Base-by-base conservation (phyloP, 2,113 vertebrate genomes). In the Emydura subglobosa region DNA sequence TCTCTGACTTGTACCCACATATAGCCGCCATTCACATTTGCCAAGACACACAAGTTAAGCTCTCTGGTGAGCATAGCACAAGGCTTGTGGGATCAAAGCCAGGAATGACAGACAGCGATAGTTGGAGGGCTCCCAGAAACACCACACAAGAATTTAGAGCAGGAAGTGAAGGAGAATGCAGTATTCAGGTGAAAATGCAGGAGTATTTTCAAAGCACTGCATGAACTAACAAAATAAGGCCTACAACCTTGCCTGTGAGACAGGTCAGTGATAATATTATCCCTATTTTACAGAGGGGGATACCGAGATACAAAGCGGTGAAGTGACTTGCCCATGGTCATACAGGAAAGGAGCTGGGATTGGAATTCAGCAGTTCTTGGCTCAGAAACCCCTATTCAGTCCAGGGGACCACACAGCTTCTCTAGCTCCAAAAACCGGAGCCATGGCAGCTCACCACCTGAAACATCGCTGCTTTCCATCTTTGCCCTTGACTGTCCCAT, bases 401-500 rank as follows among this genome's bases (percentile, higher is more conserved):
- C 53, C 76, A 29, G 25, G 61, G 57, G 14, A 82, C 85, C 25
- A 24, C 92, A 59, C 83, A 44, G 47, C 25, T 83, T 88, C 88
- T 87, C 47, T 25, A 90, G 61, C 34, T 90, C 19, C 1, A 5
- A 50, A 92, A 80, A 19, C 44, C 34, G 57, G 79, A 84, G 85
- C 72, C n/a, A 94, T 17, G 2, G 82, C 65, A 84, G 80, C 57
- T 93, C 88, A 57, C 39, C 72, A 91, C 82, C 19, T 88, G 39
- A 82, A 94, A 83, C 95, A 83, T 6, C 79, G 34, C 34, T 82
- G 29, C 29, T 87, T 95, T 95, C 79, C 88, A 82, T 95, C 92
- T 94, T 95, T 91, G 96, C 95, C 96, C 83, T 96, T 96, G 93
- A 72, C 83, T 95, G 86, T 44, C 27, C 81, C 92, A 97, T 97